Conservation (phyloP, 2,113 vertebrate species). For the Sula dactylatra region DNA sequence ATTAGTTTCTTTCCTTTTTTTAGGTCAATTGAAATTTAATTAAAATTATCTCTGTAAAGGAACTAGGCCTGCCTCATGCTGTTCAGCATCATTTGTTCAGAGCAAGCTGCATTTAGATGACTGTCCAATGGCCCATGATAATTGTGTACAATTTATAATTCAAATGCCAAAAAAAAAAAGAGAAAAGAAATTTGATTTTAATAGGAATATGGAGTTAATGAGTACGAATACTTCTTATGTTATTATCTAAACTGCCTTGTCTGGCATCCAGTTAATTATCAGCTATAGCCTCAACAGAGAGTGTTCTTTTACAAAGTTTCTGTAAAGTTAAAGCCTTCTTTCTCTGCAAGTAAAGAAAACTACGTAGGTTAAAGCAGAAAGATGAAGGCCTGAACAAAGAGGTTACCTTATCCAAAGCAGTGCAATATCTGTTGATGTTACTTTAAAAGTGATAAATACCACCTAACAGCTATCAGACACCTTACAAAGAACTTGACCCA, state of each 20-base stretch:
- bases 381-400: background rate
- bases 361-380: background rate
- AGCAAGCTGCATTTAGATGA: constrained; percentile 9
- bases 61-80: background rate
- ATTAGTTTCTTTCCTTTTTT: constrained; percentile 8
- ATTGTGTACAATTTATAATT: constrained; percentile 19
- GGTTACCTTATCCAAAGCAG: background rate
- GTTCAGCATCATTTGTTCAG: constrained; percentile 44
- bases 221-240: background rate
- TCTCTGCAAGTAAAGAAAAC: background rate
- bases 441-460: background rate
- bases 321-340: background rate
- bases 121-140: constrained; percentile 39
- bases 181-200: constrained; percentile 46
- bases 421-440: background rate
- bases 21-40: constrained; percentile 57
- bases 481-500: background rate
- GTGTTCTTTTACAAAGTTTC: background rate
- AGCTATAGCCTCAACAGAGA: background rate
- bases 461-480: background rate
- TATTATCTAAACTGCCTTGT: constrained; percentile 40
- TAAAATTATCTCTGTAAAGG: constrained; percentile 47
- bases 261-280: constrained; percentile 32
- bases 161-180: constrained; percentile 6
- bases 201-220: constrained; percentile 47